Conservation (phyloP, 2,888 invertebrate species). For the Meandrusa payeni region DNA sequence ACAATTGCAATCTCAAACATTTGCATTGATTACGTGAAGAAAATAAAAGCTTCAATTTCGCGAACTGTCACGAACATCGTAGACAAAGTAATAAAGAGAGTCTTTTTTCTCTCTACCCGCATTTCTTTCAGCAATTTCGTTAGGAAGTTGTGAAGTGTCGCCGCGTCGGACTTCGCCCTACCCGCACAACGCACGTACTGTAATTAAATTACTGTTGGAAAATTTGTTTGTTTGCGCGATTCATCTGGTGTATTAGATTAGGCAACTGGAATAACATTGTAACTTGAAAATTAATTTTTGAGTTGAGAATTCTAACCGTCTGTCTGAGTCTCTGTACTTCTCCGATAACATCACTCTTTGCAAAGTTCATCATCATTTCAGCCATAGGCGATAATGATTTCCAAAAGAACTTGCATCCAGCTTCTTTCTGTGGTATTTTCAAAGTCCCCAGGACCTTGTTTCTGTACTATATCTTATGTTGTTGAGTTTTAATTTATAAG, state of each 20-base stretch:
- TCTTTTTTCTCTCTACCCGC: slow-evolving; percentile 6
- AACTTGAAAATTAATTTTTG: no score
- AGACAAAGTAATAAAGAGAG: slow-evolving; percentile 14
- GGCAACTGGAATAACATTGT: no score
- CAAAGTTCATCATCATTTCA: no score
- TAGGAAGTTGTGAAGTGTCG: slow-evolving; percentile 18
- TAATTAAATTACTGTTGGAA: slow-evolving; percentile 20
- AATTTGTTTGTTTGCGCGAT: slow-evolving; percentile 16
- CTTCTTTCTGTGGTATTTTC: no score
- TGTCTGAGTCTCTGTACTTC: no score
- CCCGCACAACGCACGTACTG: slow-evolving; percentile 4
- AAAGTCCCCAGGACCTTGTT: no score
- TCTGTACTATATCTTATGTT: no score
- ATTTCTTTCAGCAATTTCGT: slow-evolving; percentile 17
- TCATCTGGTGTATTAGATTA: slow-evolving; percentile 3
- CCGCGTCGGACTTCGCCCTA: slow-evolving; percentile 6
- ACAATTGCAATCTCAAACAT: background rate
- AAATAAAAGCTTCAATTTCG: slow-evolving; percentile 12
- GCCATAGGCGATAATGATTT: no score
- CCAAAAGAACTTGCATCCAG: no score
- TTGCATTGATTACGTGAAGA: background rate
- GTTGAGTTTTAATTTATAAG: no score
- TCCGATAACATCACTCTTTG: no score
- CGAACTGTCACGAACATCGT: slow-evolving; percentile 8
- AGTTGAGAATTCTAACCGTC: no score